Evolutionary conservation across 2,797 vertebrate genomes (phyloP).

Genomic region (Enteromius unitaeniatus): DNA sequence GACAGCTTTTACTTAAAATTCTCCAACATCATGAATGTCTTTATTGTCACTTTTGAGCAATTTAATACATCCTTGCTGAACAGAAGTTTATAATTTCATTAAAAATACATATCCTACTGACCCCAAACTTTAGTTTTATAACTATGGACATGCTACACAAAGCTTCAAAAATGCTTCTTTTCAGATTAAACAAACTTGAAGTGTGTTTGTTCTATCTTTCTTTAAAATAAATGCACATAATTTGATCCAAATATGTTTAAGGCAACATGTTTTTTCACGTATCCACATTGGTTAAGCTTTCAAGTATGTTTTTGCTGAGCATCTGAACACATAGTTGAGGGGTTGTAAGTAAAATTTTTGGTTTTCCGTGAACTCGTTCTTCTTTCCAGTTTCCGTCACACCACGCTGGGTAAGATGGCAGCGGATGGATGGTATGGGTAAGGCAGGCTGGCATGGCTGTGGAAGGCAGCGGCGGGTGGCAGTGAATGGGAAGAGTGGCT

Average conservation of each 20-base stretch:
- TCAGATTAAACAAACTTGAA: too few species aligned
- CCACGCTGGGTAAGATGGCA: conserved; percentile 65
- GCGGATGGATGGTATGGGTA: conserved; percentile 63
- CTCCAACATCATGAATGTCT: not conserved
- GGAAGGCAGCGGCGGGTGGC: conserved; percentile 53
- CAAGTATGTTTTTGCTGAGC: not conserved
- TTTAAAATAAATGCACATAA: too few species aligned
- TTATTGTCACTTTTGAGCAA: not conserved
- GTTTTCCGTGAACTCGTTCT: not conserved
- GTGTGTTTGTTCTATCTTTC: too few species aligned
- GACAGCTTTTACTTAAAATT: not conserved
- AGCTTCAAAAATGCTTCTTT: too few species aligned
- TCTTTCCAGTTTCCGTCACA: conserved; percentile 48
- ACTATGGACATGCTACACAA: too few species aligned
- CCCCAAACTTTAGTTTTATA: too few species aligned
- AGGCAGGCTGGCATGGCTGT: conserved; percentile 48
- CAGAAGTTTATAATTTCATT: not conserved
- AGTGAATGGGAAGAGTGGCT: conserved; percentile 64
- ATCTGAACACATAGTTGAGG: not conserved
- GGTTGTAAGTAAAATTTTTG: not conserved
- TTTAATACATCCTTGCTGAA: not conserved
- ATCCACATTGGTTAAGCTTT: not conserved
- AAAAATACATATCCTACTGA: too few species aligned
- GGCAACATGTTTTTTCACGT: too few species aligned
- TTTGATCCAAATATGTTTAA: not conserved